These are phyloP conservation scores for Eulacestoma nigropectus DNA, from an alignment of 2,113 vertebrate genomes.

Conservation along the genomic window DNA sequence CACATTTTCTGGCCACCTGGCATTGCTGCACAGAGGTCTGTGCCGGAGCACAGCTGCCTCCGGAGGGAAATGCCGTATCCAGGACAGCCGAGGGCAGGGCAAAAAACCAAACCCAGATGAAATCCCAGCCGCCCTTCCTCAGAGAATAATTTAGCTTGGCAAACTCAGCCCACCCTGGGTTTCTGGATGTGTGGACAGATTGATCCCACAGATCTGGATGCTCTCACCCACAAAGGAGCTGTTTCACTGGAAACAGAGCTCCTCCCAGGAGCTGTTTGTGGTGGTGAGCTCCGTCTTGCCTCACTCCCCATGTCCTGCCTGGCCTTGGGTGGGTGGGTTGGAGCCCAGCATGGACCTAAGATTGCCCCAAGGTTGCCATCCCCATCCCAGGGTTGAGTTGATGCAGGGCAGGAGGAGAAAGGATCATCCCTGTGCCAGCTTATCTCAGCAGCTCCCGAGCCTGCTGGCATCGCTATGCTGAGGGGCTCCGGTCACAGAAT, in stretches of 20 bases:
- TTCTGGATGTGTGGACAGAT: neutral
- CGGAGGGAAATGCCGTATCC: neutral
- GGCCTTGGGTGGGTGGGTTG: neutral
- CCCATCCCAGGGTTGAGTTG: accelerated
- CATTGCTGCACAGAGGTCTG: conserved; percentile 1
- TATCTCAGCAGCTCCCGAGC: neutral
- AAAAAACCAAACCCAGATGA: neutral
- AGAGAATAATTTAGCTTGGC: neutral
- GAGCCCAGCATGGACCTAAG: neutral
- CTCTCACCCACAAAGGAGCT: neutral
- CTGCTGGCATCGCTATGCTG: neutral
- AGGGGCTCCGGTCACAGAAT: conserved; percentile 46
- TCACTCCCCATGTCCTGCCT: neutral
- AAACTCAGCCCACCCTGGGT: neutral
- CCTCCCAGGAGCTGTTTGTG: neutral
- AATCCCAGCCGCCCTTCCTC: neutral
- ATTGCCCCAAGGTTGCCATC: neutral
- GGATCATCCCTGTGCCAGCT: neutral
- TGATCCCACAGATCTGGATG: neutral
- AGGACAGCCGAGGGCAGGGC: conserved; percentile 11
- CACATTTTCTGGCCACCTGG: conserved; percentile 38
- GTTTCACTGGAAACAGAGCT: neutral
- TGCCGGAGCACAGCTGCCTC: neutral
- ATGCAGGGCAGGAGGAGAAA: neutral
- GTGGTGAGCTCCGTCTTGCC: accelerated